These are phyloP conservation scores for Caenorhabditis briggsae DNA, from an alignment of 1,140 invertebrate species.

Conservation along the genomic window DNA sequence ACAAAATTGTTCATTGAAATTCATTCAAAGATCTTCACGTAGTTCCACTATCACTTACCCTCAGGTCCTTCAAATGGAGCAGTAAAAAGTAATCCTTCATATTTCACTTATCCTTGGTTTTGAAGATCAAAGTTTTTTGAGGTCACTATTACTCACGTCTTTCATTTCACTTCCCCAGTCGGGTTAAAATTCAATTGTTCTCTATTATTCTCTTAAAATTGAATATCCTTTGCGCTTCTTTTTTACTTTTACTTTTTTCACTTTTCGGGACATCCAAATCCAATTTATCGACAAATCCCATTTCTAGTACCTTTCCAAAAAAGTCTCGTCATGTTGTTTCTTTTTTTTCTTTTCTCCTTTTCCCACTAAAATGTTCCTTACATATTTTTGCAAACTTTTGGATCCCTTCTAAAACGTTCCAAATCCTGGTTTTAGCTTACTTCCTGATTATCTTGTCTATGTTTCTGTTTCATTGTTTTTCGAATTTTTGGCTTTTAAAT, in stretches of 20 bases:
- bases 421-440: not conserved
- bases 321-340: conserved; percentile 22
- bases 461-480: not conserved
- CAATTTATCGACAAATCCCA: conserved; percentile 18
- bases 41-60: not conserved
- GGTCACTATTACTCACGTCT: conserved; percentile 41
- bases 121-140: conserved; percentile 22
- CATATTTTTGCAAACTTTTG: not conserved
- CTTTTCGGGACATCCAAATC: conserved; percentile 27
- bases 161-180: not conserved
- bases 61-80: not conserved
- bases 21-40: not conserved
- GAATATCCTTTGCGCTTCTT: conserved; percentile 48
- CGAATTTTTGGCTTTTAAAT: not conserved
- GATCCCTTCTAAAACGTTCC: not conserved
- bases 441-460: not conserved
- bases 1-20: not conserved
- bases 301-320: conserved; percentile 42
- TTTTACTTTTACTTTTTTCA: conserved; percentile 40
- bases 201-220: conserved; percentile 20
- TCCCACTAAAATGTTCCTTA: not conserved
- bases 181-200: not conserved
- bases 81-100: not conserved
- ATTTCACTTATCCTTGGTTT: not conserved
- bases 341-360: conserved; percentile 24